These are phyloP conservation scores for Eupsilia transversa DNA, from an alignment of 2,888 invertebrate species.

Conservation along the genomic window DNA sequence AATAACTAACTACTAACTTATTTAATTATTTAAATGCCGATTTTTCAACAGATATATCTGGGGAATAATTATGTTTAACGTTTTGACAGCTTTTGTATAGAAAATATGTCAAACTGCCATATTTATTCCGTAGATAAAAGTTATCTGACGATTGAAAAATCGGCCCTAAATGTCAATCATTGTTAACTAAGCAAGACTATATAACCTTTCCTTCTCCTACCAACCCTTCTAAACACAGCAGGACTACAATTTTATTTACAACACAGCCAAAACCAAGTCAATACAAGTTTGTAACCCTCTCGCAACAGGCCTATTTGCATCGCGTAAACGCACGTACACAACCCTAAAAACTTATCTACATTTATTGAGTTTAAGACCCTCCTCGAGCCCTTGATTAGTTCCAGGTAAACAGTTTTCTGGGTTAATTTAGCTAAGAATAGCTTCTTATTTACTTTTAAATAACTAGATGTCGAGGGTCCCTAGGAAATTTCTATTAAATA, in stretches of 20 bases:
- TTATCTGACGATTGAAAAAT: too few species aligned
- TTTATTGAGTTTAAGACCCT: conserved; percentile 64
- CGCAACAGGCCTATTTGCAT: conserved; percentile 61
- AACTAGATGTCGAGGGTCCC: conserved; percentile 35
- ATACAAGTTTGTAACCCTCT: conserved; percentile 46
- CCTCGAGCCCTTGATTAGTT: conserved; percentile 62
- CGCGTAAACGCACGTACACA: conserved; percentile 58
- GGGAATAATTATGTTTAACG: too few species aligned
- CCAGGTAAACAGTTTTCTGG: conserved; percentile 68
- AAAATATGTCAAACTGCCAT: too few species aligned
- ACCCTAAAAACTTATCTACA: conserved; percentile 67
- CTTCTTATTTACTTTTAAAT: conserved; percentile 62
- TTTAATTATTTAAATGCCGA: background rate
- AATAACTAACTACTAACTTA: too few species aligned
- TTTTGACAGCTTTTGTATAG: too few species aligned
- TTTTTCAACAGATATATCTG: too few species aligned
- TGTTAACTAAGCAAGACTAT: background rate
- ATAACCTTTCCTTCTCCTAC: background rate
- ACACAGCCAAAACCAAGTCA: conserved; percentile 31
- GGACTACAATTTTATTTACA: conserved; percentile 31
- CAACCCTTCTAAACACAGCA: background rate
- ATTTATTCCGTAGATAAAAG: too few species aligned
- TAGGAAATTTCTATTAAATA: conserved; percentile 37
- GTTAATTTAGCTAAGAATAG: conserved; percentile 65
- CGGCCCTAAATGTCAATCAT: too few species aligned